A percentile compares a stretch with the other conserved stretches of the same genome.
These are phyloP conservation scores for Dolichotis patagonum DNA, from an alignment of 2,113 vertebrate species.

Conservation along the genomic window DNA sequence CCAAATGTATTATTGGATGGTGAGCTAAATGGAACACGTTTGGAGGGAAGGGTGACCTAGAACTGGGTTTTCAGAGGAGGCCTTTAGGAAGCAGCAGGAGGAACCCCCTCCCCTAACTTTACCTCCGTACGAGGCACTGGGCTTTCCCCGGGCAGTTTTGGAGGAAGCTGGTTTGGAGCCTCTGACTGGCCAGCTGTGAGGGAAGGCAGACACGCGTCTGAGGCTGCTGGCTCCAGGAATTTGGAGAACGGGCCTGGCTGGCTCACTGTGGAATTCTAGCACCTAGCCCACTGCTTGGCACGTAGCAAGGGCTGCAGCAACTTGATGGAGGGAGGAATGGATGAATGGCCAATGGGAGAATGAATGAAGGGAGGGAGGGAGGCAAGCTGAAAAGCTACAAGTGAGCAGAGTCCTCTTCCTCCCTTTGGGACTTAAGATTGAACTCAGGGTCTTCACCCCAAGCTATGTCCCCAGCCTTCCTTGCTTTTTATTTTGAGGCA, in stretches of 20 bases:
- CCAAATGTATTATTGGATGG: background rate
- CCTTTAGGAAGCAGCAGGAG: too few relatives aligned
- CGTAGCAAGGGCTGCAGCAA: background rate
- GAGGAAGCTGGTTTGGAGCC: background rate
- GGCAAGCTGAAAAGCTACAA: background rate
- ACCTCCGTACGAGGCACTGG: background rate
- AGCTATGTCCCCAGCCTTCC: background rate
- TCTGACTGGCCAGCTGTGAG: background rate
- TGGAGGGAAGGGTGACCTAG: background rate
- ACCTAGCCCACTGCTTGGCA: too few relatives aligned
- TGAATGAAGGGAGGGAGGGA: background rate
- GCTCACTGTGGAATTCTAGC: background rate
- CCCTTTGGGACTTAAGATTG: background rate
- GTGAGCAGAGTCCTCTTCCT: background rate
- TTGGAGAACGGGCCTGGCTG: background rate
- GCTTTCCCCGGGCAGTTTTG: background rate
- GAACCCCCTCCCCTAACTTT: fast-evolving
- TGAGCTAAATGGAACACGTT: background rate
- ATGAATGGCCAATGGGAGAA: background rate
- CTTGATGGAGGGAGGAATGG: background rate
- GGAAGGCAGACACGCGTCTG: background rate
- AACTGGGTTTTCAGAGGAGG: background rate
- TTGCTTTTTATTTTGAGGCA: background rate
- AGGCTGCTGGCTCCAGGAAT: background rate
- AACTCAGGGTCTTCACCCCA: background rate